Base-by-base conservation (phyloP, 2,888 invertebrate genomes). In the Rhagonycha fulva region DNA sequence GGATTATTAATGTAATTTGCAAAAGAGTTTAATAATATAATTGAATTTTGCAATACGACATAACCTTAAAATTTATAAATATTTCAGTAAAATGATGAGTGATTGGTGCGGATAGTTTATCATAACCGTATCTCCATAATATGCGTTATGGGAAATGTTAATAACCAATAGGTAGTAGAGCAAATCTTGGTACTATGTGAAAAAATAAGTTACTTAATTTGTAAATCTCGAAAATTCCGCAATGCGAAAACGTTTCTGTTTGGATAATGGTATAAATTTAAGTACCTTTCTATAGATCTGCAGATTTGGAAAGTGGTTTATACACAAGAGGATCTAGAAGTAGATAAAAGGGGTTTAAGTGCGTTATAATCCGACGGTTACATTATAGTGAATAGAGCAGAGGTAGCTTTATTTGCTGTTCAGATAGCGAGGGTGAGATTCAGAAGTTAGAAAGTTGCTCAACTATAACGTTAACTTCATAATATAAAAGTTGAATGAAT, bases 281-380 rank as follows among this genome's bases (percentile, higher is more conserved):
- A 80, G 79, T 81, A 80, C 77, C 80, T 79, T 79, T 76, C 78
- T 72, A 79, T 81, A 76, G 76, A 81, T 76, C 72, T 80, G 61
- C 76, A 78, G 79, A 77, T 78, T 79, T 79, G 73, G 76, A 80
- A 82, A 82, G 82, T 81, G 83, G 81, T 84, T 83, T 83, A 82
- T 83, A 81, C 83, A 83, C 84, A 85, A 86, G 85, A 83, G 85
- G 85, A 86, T 86, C 82, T 82, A 78, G 80, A 80, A 82, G 82
- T 81, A 83, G 84, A 84, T 84, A 83, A 84, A 85, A 85, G 86
- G 84, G 85, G 84, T 87, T 86, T 86, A 85, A 86, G 86, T 86
- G 86, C 85, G 85, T 86, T 86, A 86, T 87, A 87, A 87, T 87
- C 87, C 84, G 82, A 81, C 83, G 84, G 84, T 68, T 86, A 84